Evolutionary conservation across 2,888 invertebrate species (phyloP), one percentile per base, ranked within the genome.

Genomic region (Aleiodes leptofemur): DNA sequence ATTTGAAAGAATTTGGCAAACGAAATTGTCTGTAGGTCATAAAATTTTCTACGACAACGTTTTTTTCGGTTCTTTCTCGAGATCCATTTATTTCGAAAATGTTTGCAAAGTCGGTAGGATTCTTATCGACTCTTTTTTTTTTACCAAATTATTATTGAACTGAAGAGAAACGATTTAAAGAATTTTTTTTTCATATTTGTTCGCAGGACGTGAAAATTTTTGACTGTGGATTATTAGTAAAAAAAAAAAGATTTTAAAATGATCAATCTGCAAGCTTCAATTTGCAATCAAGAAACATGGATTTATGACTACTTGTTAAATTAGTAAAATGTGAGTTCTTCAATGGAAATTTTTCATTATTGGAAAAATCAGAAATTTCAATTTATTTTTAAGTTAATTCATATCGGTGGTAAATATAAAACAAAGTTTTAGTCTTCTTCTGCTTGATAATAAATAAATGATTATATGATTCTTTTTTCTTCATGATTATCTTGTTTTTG

Each of bases 371-470:
- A 34, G 6, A 34, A 6, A 6, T 34, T 34, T 34, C 34, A 6
- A 34, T 34, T 3, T 34, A 34, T 0, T 34, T 34, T 3, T 34
- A 34, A 34, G 4, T 34, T 34, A 3, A 34, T 6, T 6, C 5
- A 34, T 34, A 34, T 34, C 34, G 34, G 4, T 34, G 34, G 34
- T 34, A 0, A 3, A 34, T 34, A 34, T 34, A 34, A 6, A 6
- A 23, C 55, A 75, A 71, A 75, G 74, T 75, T 71, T 75, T 71
- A 75, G 74, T 71, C 57, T 56, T 48, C 70, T 61, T 66, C 13
- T 64, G 71, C 74, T 71, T 56, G 55, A 56, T 56, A 23, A 56
- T 16, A 56, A 23, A 56, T 5, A 2, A 38, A 31, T 34, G 59
- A 59, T 34, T 34, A 4, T 9, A 4, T 29, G 11, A 61, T 61